Percentiles rank a stretch among this genome's conserved stretches.
These are phyloP conservation scores for Hirtodrosophila duncani DNA, from an alignment of 2,888 invertebrate genomes.

Conservation along the genomic window DNA sequence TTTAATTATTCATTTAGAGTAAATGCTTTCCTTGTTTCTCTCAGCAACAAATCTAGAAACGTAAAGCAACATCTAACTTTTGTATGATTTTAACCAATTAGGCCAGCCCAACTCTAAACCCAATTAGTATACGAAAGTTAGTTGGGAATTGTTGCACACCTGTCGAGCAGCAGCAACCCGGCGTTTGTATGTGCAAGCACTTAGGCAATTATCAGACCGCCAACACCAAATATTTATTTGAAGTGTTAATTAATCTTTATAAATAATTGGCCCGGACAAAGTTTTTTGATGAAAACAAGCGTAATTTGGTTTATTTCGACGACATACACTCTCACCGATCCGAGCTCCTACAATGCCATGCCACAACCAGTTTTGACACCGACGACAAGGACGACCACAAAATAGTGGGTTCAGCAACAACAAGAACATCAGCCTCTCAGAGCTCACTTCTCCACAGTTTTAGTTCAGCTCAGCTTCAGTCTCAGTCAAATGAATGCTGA, in stretches of 20 bases:
- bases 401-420: slow-evolving; percentile 34
- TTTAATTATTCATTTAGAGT: too few relatives aligned
- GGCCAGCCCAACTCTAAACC: neutral
- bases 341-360: slow-evolving; percentile 3
- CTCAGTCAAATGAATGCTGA: slow-evolving; percentile 51
- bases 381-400: slow-evolving; percentile 38
- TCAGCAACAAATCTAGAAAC: too few relatives aligned
- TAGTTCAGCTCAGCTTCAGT: slow-evolving; percentile 4
- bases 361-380: slow-evolving; percentile 6
- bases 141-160: slow-evolving; percentile 6
- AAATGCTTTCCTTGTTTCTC: too few relatives aligned
- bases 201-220: slow-evolving; percentile 56
- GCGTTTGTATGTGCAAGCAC: slow-evolving; percentile 18
- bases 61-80: too few relatives aligned
- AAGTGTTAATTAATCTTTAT: slow-evolving; percentile 71
- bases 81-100: too few relatives aligned
- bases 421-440: slow-evolving; percentile 10
- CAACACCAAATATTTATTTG: slow-evolving; percentile 65
- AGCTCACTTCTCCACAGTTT: slow-evolving; percentile 7
- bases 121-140: slow-evolving; percentile 16
- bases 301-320: slow-evolving; percentile 64
- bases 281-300: slow-evolving; percentile 68
- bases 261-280: slow-evolving; percentile 65
- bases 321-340: slow-evolving; percentile 23
- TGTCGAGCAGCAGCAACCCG: neutral